Evolutionary conservation across 2,113 vertebrate genomes (phyloP), one percentile per base, ranked within the genome.

Genomic region (Halcyon senegalensis): DNA sequence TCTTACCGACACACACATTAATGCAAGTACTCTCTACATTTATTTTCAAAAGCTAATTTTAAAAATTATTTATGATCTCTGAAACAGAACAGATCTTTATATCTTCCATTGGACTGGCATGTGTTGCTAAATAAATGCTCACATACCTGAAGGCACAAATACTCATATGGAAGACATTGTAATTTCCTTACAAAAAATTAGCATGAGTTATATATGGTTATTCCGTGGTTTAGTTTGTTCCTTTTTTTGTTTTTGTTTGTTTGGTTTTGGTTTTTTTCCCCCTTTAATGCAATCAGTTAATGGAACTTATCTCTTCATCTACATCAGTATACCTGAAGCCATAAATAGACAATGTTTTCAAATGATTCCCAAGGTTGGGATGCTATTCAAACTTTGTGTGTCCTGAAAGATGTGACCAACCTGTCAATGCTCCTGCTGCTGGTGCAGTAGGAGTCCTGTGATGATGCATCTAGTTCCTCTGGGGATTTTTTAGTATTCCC

Each of bases 371-470:
- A 35, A 30, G 27, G 3, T 25, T 66, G 50, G 7, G n/a, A 28
- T 0, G 1, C 14, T 63, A 1, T 13, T 72, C 30, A 20, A 63
- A 24, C 11, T 13, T 27, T 1, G 0, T 48, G 16, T 44, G 15
- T 55, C 56, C 62, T 50, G 12, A 69, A 75, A 25, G 62, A 31
- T 35, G 14, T 1, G 1, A 33, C 67, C 5, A 5, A 1, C 15
- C 53, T 41, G 16, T 75, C 31, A 53, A 14, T n/a, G 14, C 4
- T 70, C 19, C 19, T 60, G 78, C 55, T 53, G 41, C 33, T 58
- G 41, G 1, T 63, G 31, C 60, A 44, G n/a, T 24, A 53, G 51
- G 17, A 72, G 48, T 88, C 37, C 79, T 55, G 21, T 43, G 31
- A 14, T 31, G 28, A 41, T 62, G 16, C 13, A 46, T 43, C 44